Percentiles rank a stretch among this genome's conserved stretches.
Conservation (phyloP, 2,113 vertebrate species). For the Ophthalmotilapia sp. region DNA sequence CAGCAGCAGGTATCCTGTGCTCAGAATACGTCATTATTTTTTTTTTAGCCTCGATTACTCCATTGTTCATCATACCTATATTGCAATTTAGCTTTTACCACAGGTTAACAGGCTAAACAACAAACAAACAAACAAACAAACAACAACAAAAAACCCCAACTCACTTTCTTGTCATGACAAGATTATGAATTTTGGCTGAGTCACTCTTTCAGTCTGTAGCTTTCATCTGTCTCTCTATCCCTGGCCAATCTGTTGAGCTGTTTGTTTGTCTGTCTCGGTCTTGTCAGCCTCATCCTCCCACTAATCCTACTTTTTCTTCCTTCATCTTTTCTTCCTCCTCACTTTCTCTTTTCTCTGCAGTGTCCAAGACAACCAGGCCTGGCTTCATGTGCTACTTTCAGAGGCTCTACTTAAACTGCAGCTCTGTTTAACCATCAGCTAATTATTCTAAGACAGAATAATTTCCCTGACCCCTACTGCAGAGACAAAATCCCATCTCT, state of each 20-base stretch:
- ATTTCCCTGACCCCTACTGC: neutral
- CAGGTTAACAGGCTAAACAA: neutral
- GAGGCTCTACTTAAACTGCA: neutral
- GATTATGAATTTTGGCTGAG: conserved; percentile 35
- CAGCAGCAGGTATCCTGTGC: conserved; percentile 34
- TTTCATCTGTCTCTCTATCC: conserved; percentile 33
- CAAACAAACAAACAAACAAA: neutral
- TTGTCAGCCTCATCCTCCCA: conserved; percentile 22
- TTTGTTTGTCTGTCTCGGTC: conserved; percentile 39
- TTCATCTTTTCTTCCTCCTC: neutral
- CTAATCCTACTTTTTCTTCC: conserved; percentile 24
- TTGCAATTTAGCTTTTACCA: neutral
- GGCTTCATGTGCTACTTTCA: neutral
- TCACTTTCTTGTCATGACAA: neutral
- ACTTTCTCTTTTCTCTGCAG: neutral
- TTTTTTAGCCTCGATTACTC: neutral
- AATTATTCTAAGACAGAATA: conserved; percentile 1
- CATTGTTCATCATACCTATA: neutral
- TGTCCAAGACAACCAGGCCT: neutral
- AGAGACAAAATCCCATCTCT: neutral
- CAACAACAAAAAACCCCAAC: neutral
- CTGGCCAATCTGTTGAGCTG: conserved; percentile 50
- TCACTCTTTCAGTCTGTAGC: neutral
- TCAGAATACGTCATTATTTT: conserved; percentile 24
- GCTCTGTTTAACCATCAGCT: neutral